phyloP scores from a whole-genome alignment of 2,888 invertebrate genomes.

The Hoplodrina blanda region DNA sequence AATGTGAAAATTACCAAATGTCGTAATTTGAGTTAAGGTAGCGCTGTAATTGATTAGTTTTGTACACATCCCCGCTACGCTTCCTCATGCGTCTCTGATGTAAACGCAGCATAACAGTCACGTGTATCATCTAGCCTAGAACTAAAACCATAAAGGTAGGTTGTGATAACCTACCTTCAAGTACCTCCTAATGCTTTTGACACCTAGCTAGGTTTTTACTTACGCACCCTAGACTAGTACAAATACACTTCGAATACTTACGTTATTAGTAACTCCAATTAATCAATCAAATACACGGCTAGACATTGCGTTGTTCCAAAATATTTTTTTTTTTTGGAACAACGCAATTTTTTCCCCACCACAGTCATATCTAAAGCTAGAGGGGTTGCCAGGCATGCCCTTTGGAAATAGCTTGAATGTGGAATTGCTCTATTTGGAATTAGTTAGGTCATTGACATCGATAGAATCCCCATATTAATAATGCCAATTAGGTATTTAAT shows the following conservation, averaged over 20 bases:
- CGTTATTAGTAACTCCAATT: slow-evolving; percentile 22
- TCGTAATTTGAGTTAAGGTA: too few species aligned
- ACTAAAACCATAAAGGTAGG: too few species aligned
- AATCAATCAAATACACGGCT: slow-evolving; percentile 27
- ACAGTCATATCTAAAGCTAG: background rate
- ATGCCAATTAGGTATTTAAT: background rate
- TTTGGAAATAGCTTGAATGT: slow-evolving; percentile 10
- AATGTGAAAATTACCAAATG: too few species aligned
- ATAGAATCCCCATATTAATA: background rate
- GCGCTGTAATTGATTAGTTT: too few species aligned
- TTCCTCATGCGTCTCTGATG: too few species aligned
- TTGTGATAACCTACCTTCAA: too few species aligned
- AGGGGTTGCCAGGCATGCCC: background rate
- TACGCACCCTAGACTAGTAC: slow-evolving; percentile 1
- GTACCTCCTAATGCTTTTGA: too few species aligned
- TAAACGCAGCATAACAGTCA: too few species aligned
- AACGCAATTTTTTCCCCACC: slow-evolving; percentile 12
- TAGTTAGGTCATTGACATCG: too few species aligned
- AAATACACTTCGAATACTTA: background rate
- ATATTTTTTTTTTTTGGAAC: too few species aligned
- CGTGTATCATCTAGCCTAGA: too few species aligned
- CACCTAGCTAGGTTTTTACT: background rate
- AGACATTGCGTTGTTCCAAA: slow-evolving; percentile 28
- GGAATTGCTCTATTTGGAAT: background rate
- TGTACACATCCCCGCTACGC: too few species aligned